A percentile compares a stretch with the other conserved stretches of the same genome.
Evolutionary conservation across 1,140 invertebrate genomes (phyloP).

Genomic region (Saccostrea glomerata): DNA sequence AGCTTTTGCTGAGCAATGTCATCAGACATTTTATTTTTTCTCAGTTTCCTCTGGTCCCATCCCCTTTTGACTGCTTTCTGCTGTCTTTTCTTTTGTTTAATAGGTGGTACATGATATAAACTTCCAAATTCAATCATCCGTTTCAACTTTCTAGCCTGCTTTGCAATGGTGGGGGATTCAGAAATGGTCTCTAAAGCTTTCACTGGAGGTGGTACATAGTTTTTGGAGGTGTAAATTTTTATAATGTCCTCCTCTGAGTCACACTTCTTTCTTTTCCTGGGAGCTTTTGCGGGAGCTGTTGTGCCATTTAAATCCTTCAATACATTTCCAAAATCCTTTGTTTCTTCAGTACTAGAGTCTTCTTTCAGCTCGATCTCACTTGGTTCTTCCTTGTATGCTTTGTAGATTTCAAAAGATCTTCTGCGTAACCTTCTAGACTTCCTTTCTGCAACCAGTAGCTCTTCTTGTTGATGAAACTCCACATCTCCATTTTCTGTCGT

Average conservation of each 20-base stretch:
- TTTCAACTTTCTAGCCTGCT: conserved; percentile 24
- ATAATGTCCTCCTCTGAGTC: conserved; percentile 3
- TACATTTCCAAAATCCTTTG: neutral
- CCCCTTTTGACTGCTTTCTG: conserved; percentile 22
- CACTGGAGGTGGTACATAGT: neutral
- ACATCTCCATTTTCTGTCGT: neutral
- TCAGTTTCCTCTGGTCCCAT: neutral
- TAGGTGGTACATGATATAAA: conserved; percentile 10
- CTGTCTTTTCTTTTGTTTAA: conserved; percentile 19
- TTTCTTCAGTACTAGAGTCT: neutral
- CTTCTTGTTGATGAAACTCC: neutral
- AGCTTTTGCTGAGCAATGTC: conserved; percentile 17
- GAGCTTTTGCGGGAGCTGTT: neutral
- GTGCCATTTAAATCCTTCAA: neutral
- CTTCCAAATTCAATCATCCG: conserved; percentile 3
- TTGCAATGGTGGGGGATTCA: neutral
- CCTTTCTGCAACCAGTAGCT: neutral
- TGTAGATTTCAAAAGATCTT: conserved; percentile 22
- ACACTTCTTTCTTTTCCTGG: conserved; percentile 3
- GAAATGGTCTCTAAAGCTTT: conserved; percentile 25
- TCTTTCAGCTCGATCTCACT: neutral
- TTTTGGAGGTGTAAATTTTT: neutral
- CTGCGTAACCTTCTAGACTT: conserved; percentile 2
- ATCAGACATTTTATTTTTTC: conserved; percentile 14
- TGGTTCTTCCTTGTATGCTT: neutral